Evolutionary conservation across 2,888 invertebrate genomes (phyloP).

Genomic region (Andrena flavipes): DNA sequence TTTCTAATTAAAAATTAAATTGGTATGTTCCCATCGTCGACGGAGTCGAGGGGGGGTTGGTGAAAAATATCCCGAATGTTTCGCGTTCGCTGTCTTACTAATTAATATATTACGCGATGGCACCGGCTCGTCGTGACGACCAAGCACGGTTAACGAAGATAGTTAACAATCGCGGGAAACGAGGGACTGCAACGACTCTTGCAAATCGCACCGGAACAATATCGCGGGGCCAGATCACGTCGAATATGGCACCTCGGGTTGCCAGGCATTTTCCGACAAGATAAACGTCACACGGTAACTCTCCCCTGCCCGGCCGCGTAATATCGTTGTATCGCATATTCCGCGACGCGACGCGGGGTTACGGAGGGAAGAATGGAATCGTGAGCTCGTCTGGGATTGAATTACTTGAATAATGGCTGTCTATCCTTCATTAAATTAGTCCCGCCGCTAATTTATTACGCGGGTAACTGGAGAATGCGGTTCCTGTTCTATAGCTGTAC

Average conservation of each 20-base stretch:
- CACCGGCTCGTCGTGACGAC: neutral
- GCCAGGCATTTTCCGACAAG: conserved; percentile 52
- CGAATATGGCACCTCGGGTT: conserved; percentile 46
- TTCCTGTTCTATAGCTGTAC: conserved; percentile 48
- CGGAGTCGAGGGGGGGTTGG: neutral
- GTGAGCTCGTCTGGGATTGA: conserved; percentile 59
- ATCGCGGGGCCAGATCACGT: conserved; percentile 36
- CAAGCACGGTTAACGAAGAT: conserved; percentile 49
- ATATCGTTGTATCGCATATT: conserved; percentile 36
- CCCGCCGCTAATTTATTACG: conserved; percentile 66
- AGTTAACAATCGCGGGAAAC: conserved; percentile 44
- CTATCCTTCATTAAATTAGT: conserved; percentile 74
- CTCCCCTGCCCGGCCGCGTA: conserved; percentile 39
- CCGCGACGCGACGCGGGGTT: conserved; percentile 7
- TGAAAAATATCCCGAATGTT: neutral
- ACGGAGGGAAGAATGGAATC: conserved; percentile 47
- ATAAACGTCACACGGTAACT: conserved; percentile 43
- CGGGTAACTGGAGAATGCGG: conserved; percentile 62
- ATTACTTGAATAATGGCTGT: conserved; percentile 70
- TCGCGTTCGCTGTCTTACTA: conserved; percentile 35
- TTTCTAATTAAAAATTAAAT: conserved; percentile 47
- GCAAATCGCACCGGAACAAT: conserved; percentile 39
- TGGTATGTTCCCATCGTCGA: conserved; percentile 15
- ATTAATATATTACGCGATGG: conserved; percentile 39
- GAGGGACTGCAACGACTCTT: conserved; percentile 14